Conservation (phyloP, 2,113 vertebrate genomes). For the Percina caprodes region DNA sequence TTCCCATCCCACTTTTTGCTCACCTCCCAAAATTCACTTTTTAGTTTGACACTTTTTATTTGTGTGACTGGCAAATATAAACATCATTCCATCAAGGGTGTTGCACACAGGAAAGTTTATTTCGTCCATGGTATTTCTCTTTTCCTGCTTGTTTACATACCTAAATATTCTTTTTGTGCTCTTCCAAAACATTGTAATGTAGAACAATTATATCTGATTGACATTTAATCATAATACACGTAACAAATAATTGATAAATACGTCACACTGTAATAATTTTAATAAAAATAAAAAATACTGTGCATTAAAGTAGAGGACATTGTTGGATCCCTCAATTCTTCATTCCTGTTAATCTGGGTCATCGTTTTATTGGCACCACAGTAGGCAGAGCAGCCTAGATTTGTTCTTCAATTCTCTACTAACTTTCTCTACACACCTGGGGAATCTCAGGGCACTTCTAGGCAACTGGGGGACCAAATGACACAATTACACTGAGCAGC, state of each 20-base stretch:
- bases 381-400: slow-evolving; percentile 26
- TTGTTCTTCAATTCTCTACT: slow-evolving; percentile 33
- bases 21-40: slow-evolving; percentile 38
- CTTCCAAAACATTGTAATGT: background rate
- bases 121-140: background rate
- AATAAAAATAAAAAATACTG: slow-evolving; percentile 8
- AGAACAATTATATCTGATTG: slow-evolving; percentile 7
- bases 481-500: slow-evolving; percentile 41
- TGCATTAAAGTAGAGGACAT: slow-evolving; percentile 35
- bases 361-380: slow-evolving; percentile 33
- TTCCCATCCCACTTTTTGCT: slow-evolving; percentile 23
- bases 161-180: slow-evolving; percentile 8
- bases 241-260: slow-evolving; percentile 25
- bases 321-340: slow-evolving; percentile 39
- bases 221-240: slow-evolving; percentile 20
- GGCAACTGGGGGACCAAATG: slow-evolving; percentile 28
- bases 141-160: slow-evolving; percentile 9
- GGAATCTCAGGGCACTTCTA: slow-evolving; percentile 36
- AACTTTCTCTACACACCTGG: slow-evolving; percentile 38
- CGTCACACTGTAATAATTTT: slow-evolving; percentile 31
- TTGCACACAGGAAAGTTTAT: background rate
- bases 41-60: slow-evolving; percentile 35
- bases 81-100: slow-evolving; percentile 20
- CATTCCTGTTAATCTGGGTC: slow-evolving; percentile 50
- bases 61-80: slow-evolving; percentile 29